These are phyloP conservation scores for Cyclargus thomasi DNA, from an alignment of 1,140 invertebrate genomes.

Conservation along the genomic window DNA sequence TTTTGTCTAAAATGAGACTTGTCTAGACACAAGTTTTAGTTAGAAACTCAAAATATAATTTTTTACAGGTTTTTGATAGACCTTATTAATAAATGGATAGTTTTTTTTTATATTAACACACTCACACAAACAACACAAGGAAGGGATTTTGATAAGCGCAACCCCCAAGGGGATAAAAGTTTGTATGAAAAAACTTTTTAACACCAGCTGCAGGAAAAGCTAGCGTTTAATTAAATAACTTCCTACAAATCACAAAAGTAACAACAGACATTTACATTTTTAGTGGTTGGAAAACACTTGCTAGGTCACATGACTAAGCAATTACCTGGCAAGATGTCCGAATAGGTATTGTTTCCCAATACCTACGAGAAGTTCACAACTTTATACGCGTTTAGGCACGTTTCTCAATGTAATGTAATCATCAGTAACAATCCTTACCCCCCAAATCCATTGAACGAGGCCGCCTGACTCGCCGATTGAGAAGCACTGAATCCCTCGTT, in stretches of 20 bases:
- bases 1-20: background rate
- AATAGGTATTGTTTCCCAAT: background rate
- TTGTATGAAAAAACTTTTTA: no score
- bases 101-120: no score
- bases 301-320: background rate
- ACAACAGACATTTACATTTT: background rate
- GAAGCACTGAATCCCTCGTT: conserved; percentile 66
- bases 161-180: no score
- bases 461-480: conserved; percentile 62
- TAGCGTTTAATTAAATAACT: no score
- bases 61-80: no score
- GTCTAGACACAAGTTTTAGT: background rate
- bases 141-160: no score
- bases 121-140: no score
- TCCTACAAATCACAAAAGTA: no score
- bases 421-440: conserved; percentile 34
- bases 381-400: no score
- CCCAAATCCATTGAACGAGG: conserved; percentile 64
- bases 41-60: background rate
- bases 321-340: background rate
- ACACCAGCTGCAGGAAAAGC: no score
- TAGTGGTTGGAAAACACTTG: background rate
- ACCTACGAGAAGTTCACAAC: no score
- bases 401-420: background rate
- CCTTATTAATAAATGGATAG: no score